Evolutionary conservation across 2,113 vertebrate species (phyloP).

Genomic region (Chaenocephalus aceratus): DNA sequence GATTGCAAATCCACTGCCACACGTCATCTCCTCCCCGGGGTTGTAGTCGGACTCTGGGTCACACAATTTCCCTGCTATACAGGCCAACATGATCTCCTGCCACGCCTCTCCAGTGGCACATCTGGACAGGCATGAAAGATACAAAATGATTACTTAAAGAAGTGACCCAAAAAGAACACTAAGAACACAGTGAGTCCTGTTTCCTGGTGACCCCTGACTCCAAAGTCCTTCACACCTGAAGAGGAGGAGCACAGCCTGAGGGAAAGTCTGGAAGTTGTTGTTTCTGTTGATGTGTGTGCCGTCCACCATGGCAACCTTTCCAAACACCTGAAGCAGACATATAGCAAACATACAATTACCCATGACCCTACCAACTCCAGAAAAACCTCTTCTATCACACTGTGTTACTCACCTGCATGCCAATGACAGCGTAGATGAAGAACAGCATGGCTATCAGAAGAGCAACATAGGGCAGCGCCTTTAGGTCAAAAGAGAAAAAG

Average conservation of each 20-base stretch:
- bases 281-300: constrained; percentile 98
- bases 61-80: constrained; percentile 94
- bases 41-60: constrained; percentile 94
- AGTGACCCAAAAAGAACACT: neutral
- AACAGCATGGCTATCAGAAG: constrained; percentile 99
- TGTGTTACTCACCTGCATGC: constrained; percentile 92
- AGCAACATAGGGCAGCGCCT: constrained; percentile 97
- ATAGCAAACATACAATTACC: neutral
- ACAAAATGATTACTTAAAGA: constrained; percentile 2
- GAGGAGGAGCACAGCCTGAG: constrained; percentile 95
- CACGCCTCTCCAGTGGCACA: constrained; percentile 98
- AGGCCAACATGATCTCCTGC: constrained; percentile 99
- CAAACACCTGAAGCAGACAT: constrained; percentile 89
- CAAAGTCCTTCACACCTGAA: constrained; percentile 88
- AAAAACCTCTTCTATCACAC: constrained; percentile 8
- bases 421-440: constrained; percentile 99
- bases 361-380: neutral
- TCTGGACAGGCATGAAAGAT: constrained; percentile 71
- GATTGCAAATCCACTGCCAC: constrained; percentile 97
- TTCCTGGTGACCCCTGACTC: neutral
- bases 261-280: constrained; percentile 99
- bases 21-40: constrained; percentile 93
- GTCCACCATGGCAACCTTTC: constrained; percentile 97
- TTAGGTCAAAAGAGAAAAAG: constrained; percentile 24
- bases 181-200: neutral